phyloP scores from a whole-genome alignment of 2,113 vertebrate genomes.

The Monopterus albus region DNA sequence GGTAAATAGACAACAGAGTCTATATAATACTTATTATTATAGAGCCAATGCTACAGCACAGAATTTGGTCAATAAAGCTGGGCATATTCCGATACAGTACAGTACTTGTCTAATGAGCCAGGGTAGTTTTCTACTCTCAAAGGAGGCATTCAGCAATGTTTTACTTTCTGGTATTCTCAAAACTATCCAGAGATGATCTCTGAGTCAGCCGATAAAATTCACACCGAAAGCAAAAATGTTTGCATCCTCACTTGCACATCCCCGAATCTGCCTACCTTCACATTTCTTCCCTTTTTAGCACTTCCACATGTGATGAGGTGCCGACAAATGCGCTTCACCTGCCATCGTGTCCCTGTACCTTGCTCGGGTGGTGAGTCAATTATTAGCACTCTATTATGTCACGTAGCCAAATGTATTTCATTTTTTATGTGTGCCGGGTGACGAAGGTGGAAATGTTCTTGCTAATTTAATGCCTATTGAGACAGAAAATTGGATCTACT shows the following conservation, averaged over 20 bases:
- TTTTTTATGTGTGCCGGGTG: constrained; percentile 74
- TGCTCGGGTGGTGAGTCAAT: constrained; percentile 50
- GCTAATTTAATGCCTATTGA: constrained; percentile 84
- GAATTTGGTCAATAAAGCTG: constrained; percentile 19
- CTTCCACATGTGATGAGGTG: constrained; percentile 27
- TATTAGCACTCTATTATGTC: constrained; percentile 74
- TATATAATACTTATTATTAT: not conserved
- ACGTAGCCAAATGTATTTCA: constrained; percentile 73
- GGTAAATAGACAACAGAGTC: constrained; percentile 7
- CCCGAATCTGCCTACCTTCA: constrained; percentile 17
- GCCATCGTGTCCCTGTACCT: constrained; percentile 28
- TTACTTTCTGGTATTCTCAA: not conserved
- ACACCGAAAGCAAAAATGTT: constrained; percentile 14
- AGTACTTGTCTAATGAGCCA: not conserved
- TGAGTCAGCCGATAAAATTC: constrained; percentile 10
- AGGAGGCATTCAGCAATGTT: not conserved
- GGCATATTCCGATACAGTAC: not conserved
- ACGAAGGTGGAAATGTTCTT: constrained; percentile 77
- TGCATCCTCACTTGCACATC: constrained; percentile 1
- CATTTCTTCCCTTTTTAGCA: constrained; percentile 21
- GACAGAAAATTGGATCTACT: constrained; percentile 84
- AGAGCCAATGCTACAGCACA: not conserved
- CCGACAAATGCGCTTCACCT: constrained; percentile 41
- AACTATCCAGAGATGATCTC: constrained; percentile 13
- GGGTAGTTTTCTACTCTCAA: constrained; percentile 2